Base-by-base conservation (phyloP, 2,113 vertebrate species). In the Eurystomus gularis region DNA sequence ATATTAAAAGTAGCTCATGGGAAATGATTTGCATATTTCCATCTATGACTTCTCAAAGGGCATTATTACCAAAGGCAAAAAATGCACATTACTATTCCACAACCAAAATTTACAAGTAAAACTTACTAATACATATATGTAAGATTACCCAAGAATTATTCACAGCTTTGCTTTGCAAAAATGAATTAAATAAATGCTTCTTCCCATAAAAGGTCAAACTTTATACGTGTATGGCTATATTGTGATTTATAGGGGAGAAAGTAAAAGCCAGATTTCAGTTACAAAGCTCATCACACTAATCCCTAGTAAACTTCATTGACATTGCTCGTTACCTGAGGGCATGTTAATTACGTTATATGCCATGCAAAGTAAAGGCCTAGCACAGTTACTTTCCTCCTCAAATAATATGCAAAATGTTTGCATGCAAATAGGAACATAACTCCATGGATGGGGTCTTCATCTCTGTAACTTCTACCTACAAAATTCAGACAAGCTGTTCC, bases 161-260 rank as follows among this genome's bases (percentile, higher is more conserved):
- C 12, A 28, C 16, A 37, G 10, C 24, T 57, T 46, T 64, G 23
- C 10, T 11, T 44, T 7, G 6, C 12, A 76, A 79, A 79, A 79
- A 60, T 4, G 0, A 44, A 48, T 26, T 11, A 51, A 48, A 26
- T 20, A 42, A 87, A 80, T 13, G 4, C 6, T 54, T 39, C 64
- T 83, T 80, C 60, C n/a, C 33, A 23, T 42, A 75, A 87, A 68
- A 0, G 8, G 26, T 4, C 39, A 29, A 6, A 13, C 62, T 58
- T 48, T 54, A 29, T 21, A 33, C 0, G 0, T 12, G 5, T n/a
- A 40, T 13, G 12, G 24, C 13, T 46, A 12, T 8, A 55, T 7
- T 13, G 17, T 3, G 3, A 31, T n/a, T 58, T 69, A 55, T 4
- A 16, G 3, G 20, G 35, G 13, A 61, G n/a, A 31, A 73, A 28